Percentiles rank a stretch among this genome's conserved stretches.
These are phyloP conservation scores for Pararge aegeria DNA, from an alignment of 1,140 invertebrate species.

Conservation along the genomic window DNA sequence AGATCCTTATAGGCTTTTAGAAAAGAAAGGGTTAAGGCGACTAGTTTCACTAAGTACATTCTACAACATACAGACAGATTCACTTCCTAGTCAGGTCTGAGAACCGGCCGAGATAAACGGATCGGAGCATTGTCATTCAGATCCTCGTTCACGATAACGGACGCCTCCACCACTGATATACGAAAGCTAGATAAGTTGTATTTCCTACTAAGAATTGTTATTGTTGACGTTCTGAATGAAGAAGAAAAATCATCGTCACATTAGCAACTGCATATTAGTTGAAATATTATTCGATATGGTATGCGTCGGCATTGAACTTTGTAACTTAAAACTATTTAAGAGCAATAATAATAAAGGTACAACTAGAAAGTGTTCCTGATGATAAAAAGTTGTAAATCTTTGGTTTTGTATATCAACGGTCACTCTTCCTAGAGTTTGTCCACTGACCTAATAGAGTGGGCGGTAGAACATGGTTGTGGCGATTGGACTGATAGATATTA, in stretches of 20 bases:
- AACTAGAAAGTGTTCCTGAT: no score
- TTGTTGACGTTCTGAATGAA: no score
- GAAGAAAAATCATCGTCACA: no score
- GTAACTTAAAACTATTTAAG: no score
- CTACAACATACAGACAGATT: not conserved
- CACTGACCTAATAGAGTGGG: constrained; percentile 11
- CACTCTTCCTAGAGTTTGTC: constrained; percentile 6
- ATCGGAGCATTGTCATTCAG: constrained; percentile 7
- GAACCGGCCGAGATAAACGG: constrained; percentile 8
- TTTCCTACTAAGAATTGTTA: not conserved
- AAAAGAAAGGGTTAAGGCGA: not conserved
- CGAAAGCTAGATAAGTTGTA: not conserved
- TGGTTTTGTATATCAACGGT: not conserved
- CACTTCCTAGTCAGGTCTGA: constrained; percentile 8
- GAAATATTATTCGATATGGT: no score
- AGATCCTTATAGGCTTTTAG: no score
- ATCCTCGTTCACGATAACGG: not conserved
- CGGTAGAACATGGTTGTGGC: not conserved
- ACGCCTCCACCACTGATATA: not conserved
- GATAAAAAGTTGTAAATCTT: not conserved
- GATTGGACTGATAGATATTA: not conserved
- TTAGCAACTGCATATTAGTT: no score
- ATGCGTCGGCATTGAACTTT: no score
- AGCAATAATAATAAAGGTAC: no score
- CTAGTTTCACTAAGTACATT: not conserved